Percentiles rank a stretch among this genome's conserved stretches.
Conservation (phyloP, 1,140 invertebrate species). For the Palaemon carinicauda region DNA sequence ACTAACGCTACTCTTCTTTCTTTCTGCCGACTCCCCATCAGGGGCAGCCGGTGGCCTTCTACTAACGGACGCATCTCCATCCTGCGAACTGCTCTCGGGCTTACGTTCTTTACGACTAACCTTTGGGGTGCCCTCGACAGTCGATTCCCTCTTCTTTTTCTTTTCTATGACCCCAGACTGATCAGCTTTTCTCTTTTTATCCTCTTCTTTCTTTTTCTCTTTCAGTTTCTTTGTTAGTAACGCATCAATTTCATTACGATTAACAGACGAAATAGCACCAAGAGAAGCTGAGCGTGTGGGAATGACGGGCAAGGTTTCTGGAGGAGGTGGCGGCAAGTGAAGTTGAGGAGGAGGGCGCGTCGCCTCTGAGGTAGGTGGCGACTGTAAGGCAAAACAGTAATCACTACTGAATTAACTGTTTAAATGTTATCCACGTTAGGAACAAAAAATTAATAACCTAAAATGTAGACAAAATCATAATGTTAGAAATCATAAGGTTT, state of each 20-base stretch:
- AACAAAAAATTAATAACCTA: too few relatives aligned
- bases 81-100: not conserved
- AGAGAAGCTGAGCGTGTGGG: slow-evolving; percentile 46
- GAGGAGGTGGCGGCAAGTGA: slow-evolving; percentile 48
- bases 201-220: slow-evolving; percentile 37
- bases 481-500: too few relatives aligned
- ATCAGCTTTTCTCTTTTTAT: slow-evolving; percentile 25
- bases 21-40: slow-evolving; percentile 5
- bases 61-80: not conserved
- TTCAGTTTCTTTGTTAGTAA: slow-evolving; percentile 36
- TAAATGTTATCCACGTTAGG: too few relatives aligned
- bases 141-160: slow-evolving; percentile 49
- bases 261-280: slow-evolving; percentile 29
- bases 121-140: slow-evolving; percentile 28
- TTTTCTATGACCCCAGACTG: slow-evolving; percentile 33
- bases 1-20: slow-evolving; percentile 9
- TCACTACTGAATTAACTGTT: too few relatives aligned
- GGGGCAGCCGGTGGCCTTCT: slow-evolving; percentile 21
- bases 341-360: slow-evolving; percentile 43
- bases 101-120: slow-evolving; percentile 21
- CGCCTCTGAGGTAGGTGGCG: slow-evolving; percentile 49
- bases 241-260: slow-evolving; percentile 36
- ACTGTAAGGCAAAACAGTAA: slow-evolving; percentile 28
- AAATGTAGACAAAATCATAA: too few relatives aligned
- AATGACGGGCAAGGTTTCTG: not conserved